Conservation (phyloP, 2,888 invertebrate genomes). For the Diabrotica balteata region DNA sequence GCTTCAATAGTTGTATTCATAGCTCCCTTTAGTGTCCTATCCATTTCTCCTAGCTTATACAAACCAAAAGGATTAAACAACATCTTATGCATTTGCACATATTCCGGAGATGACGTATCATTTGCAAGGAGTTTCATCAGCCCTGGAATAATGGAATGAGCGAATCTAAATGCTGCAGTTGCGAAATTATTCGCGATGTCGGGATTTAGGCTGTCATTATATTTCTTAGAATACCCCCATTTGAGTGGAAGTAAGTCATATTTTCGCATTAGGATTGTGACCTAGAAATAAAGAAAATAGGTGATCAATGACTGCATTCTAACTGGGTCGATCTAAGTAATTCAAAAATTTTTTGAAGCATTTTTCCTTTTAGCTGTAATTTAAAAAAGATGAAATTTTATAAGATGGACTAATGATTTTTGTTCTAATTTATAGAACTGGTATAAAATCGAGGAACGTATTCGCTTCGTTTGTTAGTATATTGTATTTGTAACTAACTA, state of each 20-base stretch:
- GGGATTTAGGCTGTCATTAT: slow-evolving; percentile 74
- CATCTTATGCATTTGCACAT: slow-evolving; percentile 78
- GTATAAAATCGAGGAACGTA: too few species aligned
- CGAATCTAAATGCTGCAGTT: slow-evolving; percentile 85
- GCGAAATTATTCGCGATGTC: slow-evolving; percentile 86
- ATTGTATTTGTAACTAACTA: too few species aligned
- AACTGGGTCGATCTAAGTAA: too few species aligned
- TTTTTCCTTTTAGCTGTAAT: too few species aligned
- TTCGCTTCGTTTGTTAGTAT: too few species aligned
- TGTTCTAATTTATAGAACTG: too few species aligned
- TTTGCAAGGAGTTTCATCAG: slow-evolving; percentile 72
- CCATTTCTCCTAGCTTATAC: slow-evolving; percentile 69
- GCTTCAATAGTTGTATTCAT: slow-evolving; percentile 70
- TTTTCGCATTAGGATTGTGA: slow-evolving; percentile 63
- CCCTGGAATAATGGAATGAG: slow-evolving; percentile 83
- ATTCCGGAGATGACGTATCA: slow-evolving; percentile 62
- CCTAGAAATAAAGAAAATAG: slow-evolving; percentile 56
- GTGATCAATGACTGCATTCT: too few species aligned
- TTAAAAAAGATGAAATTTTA: too few species aligned
- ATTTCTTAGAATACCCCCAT: slow-evolving; percentile 64
- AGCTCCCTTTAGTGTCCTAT: slow-evolving; percentile 71
- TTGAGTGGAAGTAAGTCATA: slow-evolving; percentile 63
- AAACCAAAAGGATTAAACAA: slow-evolving; percentile 80
- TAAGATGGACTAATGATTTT: too few species aligned
- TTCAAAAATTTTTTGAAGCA: too few species aligned